phyloP scores from a whole-genome alignment of 2,113 vertebrate genomes.

The Sakesphorus luctuosus region DNA sequence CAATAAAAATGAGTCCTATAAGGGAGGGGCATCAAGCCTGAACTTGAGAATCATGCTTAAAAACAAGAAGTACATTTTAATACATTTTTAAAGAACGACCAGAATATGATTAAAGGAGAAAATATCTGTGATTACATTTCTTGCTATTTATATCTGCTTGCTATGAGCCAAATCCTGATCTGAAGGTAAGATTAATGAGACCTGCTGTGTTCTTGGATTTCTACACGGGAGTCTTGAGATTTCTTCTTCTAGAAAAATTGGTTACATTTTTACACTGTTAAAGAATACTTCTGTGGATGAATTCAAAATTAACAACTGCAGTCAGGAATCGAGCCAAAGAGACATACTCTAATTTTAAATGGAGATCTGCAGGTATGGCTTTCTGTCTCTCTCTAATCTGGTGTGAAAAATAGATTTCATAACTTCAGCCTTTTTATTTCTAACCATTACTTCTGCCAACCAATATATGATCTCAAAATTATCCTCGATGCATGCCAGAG shows the following conservation, averaged over 20 bases:
- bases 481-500: background rate
- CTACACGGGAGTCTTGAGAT: accelerated
- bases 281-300: background rate
- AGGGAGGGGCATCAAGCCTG: background rate
- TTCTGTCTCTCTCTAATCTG: background rate
- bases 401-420: background rate
- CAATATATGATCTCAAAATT: background rate
- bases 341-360: background rate
- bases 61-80: background rate
- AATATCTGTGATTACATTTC: background rate
- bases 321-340: background rate
- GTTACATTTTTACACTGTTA: background rate
- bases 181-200: background rate
- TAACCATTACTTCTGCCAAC: background rate
- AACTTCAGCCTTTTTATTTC: background rate
- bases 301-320: background rate
- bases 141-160: background rate
- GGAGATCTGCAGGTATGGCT: background rate
- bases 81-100: background rate
- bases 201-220: background rate
- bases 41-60: background rate
- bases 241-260: background rate
- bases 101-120: background rate
- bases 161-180: background rate
- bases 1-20: background rate